These are phyloP conservation scores for Pachyseris speciosa DNA, from an alignment of 64 coral and sea anemone genomes.

Conservation along the genomic window DNA sequence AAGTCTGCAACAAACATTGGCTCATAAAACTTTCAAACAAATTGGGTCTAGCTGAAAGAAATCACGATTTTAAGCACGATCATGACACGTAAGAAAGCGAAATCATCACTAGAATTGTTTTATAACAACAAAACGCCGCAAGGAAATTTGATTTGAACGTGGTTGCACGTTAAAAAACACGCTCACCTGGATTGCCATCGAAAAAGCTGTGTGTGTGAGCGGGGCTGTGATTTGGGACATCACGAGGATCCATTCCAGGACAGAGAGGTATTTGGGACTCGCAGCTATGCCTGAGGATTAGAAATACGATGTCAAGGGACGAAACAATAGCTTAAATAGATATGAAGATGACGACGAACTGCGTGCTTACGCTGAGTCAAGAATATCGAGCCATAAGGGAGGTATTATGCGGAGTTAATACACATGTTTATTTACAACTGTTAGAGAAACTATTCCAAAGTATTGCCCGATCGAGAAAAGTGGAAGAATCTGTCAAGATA, in stretches of 20 bases:
- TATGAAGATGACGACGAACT: constrained; percentile 79
- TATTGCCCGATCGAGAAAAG: constrained; percentile 59
- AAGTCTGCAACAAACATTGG: neutral
- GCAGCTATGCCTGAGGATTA: constrained; percentile 92
- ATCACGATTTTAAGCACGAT: neutral
- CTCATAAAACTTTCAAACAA: neutral
- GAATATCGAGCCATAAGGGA: constrained; percentile 86
- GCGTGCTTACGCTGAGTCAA: constrained; percentile 83
- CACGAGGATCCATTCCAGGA: constrained; percentile 88
- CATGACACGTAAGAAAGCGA: neutral
- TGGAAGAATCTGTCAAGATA: constrained; percentile 24
- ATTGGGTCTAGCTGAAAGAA: neutral
- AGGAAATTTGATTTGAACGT: constrained; percentile 65
- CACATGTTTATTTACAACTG: constrained; percentile 98
- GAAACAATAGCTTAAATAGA: constrained; percentile 96
- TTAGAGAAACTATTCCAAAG: constrained; percentile 76
- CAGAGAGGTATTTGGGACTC: constrained; percentile 48
- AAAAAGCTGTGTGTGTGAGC: constrained; percentile 97
- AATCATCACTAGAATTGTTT: neutral
- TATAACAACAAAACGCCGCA: constrained; percentile 55
- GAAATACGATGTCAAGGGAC: constrained; percentile 93
- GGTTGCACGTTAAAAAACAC: constrained; percentile 66
- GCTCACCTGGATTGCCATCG: constrained; percentile 95
- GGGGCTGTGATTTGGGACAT: constrained; percentile 94
- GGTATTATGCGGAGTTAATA: constrained; percentile 81